Percentiles rank a stretch among this genome's conserved stretches.
Conservation (phyloP, 2,113 vertebrate species). For the Rhinogobius similis region DNA sequence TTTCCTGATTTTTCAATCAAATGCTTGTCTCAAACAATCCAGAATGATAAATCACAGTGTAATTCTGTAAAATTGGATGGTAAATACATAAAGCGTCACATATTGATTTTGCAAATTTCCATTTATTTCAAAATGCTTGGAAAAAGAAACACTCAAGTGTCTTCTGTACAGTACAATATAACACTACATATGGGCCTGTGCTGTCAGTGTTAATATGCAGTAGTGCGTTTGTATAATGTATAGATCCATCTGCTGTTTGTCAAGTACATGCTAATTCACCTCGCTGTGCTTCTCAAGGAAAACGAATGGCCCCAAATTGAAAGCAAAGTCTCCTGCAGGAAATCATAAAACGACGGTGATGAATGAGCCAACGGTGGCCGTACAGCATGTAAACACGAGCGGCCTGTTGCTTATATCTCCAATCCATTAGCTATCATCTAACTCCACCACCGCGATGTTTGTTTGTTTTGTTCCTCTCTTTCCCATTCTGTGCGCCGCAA, state of each 20-base stretch:
- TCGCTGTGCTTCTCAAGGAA: conserved; percentile 15
- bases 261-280: conserved; percentile 8
- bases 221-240: conserved; percentile 8
- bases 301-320: conserved; percentile 27
- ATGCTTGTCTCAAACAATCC: too few relatives aligned
- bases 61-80: too few relatives aligned
- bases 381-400: conserved; percentile 61
- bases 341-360: conserved; percentile 50
- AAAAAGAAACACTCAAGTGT: background rate
- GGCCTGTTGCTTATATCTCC: conserved; percentile 43
- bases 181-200: background rate
- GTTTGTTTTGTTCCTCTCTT: conserved; percentile 60
- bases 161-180: background rate
- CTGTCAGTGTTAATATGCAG: conserved; percentile 1
- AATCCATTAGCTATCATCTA: conserved; percentile 61
- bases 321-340: conserved; percentile 27
- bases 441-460: conserved; percentile 48
- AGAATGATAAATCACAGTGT: too few relatives aligned
- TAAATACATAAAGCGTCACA: too few relatives aligned
- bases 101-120: too few relatives aligned
- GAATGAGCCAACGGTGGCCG: conserved; percentile 55
- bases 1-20: too few relatives aligned
- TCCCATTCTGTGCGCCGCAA: conserved; percentile 39
- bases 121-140: too few relatives aligned
- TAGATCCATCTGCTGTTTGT: conserved; percentile 16